Evolutionary conservation across 2,797 vertebrate genomes (phyloP).

Genomic region (Epinephelus awoara): DNA sequence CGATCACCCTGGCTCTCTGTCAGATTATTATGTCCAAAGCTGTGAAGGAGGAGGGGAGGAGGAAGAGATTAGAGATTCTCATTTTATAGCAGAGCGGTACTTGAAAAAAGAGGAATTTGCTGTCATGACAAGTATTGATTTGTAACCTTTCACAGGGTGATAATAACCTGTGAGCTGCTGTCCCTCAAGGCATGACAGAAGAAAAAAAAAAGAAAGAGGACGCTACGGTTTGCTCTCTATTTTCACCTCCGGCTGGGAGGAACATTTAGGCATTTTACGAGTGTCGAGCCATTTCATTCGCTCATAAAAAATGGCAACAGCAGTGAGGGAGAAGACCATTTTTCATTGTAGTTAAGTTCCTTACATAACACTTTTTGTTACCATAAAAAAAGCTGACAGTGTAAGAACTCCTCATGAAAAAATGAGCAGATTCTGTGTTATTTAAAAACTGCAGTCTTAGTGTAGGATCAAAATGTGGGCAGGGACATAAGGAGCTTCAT

Average conservation of each 20-base stretch:
- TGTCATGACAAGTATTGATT: slow-evolving; percentile 78
- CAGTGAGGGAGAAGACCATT: slow-evolving; percentile 18
- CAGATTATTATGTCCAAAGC: slow-evolving; percentile 67
- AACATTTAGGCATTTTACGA: slow-evolving; percentile 54
- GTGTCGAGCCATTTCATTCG: slow-evolving; percentile 51
- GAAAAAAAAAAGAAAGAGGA: slow-evolving; percentile 15
- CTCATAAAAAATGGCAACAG: slow-evolving; percentile 52
- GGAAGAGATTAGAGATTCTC: slow-evolving; percentile 67
- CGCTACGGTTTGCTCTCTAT: slow-evolving; percentile 31
- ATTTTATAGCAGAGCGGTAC: slow-evolving; percentile 65
- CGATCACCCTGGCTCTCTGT: slow-evolving; percentile 37
- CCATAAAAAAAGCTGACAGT: slow-evolving; percentile 43
- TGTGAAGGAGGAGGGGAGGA: slow-evolving; percentile 41
- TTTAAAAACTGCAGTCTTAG: slow-evolving; percentile 57
- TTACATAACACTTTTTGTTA: slow-evolving; percentile 52
- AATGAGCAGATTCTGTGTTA: slow-evolving; percentile 64
- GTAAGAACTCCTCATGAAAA: slow-evolving; percentile 52
- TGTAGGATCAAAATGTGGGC: slow-evolving; percentile 55
- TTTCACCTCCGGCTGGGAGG: slow-evolving; percentile 38
- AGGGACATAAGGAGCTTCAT: slow-evolving; percentile 65
- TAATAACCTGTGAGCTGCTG: slow-evolving; percentile 68
- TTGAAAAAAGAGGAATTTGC: slow-evolving; percentile 64
- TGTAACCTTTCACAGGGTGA: slow-evolving; percentile 71
- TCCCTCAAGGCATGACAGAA: slow-evolving; percentile 47
- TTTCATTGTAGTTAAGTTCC: slow-evolving; percentile 56